A percentile compares a stretch with the other conserved stretches of the same genome.
These are phyloP conservation scores for Champsocephalus gunnari DNA, from an alignment of 2,797 vertebrate genomes.

Conservation along the genomic window DNA sequence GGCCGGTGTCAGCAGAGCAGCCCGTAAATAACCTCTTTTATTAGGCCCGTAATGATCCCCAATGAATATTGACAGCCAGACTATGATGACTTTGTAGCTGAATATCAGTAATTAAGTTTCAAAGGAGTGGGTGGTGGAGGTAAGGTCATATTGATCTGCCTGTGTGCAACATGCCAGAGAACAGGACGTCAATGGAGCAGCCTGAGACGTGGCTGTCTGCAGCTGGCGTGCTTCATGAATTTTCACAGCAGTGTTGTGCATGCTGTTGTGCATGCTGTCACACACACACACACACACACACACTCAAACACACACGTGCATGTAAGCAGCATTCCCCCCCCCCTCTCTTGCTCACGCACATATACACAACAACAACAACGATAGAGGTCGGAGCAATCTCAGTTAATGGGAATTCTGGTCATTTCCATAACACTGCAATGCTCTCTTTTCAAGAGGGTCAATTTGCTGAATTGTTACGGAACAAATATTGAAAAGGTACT, in stretches of 20 bases:
- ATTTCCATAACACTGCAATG: constrained; percentile 60
- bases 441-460: constrained; percentile 61
- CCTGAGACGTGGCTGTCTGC: constrained; percentile 68
- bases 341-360: constrained; percentile 11
- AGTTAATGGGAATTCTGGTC: constrained; percentile 69
- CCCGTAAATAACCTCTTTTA: constrained; percentile 87
- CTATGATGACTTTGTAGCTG: constrained; percentile 89
- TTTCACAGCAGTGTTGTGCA: constrained; percentile 31
- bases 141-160: constrained; percentile 89
- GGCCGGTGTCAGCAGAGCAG: constrained; percentile 80
- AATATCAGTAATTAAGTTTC: constrained; percentile 90
- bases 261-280: constrained; percentile 25
- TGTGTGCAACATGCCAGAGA: constrained; percentile 82
- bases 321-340: constrained; percentile 22
- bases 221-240: constrained; percentile 60
- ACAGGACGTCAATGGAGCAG: constrained; percentile 80
- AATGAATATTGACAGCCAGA: constrained; percentile 87
- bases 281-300: constrained; percentile 2
- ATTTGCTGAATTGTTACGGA: constrained; percentile 55
- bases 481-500: constrained; percentile 55
- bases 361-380: constrained; percentile 42
- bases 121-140: constrained; percentile 83
- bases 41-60: constrained; percentile 86
- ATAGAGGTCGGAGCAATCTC: constrained; percentile 61
- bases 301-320: constrained; percentile 3